A percentile compares a stretch with the other conserved stretches of the same genome.
Conservation (phyloP, 2,888 invertebrate species). For the Criorhina ranunculi region DNA sequence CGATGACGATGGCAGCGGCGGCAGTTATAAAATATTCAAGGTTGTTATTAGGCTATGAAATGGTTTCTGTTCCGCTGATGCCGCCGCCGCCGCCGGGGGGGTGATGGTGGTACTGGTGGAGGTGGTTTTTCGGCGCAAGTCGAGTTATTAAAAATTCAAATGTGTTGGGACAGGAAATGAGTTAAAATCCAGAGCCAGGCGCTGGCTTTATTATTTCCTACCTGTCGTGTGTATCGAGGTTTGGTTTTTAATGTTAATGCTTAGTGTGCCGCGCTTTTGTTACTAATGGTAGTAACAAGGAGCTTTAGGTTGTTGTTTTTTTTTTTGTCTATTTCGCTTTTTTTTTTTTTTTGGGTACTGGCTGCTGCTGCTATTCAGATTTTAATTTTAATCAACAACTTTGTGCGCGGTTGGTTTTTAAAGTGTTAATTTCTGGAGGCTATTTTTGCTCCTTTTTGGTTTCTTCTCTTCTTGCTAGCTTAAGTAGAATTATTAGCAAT, state of each 20-base stretch:
- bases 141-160: slow-evolving; percentile 71
- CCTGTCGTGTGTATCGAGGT: slow-evolving; percentile 31
- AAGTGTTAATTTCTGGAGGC: slow-evolving; percentile 1
- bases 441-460: background rate
- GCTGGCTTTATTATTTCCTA: slow-evolving; percentile 43
- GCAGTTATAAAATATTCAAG: slow-evolving; percentile 72
- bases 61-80: slow-evolving; percentile 16
- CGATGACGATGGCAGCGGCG: slow-evolving; percentile 11
- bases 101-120: slow-evolving; percentile 7
- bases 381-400: slow-evolving; percentile 62
- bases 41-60: slow-evolving; percentile 72
- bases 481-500: too few species aligned
- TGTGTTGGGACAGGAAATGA: slow-evolving; percentile 74
- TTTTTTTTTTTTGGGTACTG: background rate
- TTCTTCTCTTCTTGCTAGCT: too few species aligned
- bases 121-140: slow-evolving; percentile 44
- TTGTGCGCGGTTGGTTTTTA: slow-evolving; percentile 29
- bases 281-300: slow-evolving; percentile 17
- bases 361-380: slow-evolving; percentile 32
- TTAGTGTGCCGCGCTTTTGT: slow-evolving; percentile 6
- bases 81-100: too few species aligned
- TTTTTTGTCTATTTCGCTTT: slow-evolving; percentile 22
- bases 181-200: slow-evolving; percentile 63
- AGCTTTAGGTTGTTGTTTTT: slow-evolving; percentile 31
- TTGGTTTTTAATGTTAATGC: slow-evolving; percentile 43